phyloP scores from a whole-genome alignment of 2,888 invertebrate species.

The Temnothorax ravouxi region DNA sequence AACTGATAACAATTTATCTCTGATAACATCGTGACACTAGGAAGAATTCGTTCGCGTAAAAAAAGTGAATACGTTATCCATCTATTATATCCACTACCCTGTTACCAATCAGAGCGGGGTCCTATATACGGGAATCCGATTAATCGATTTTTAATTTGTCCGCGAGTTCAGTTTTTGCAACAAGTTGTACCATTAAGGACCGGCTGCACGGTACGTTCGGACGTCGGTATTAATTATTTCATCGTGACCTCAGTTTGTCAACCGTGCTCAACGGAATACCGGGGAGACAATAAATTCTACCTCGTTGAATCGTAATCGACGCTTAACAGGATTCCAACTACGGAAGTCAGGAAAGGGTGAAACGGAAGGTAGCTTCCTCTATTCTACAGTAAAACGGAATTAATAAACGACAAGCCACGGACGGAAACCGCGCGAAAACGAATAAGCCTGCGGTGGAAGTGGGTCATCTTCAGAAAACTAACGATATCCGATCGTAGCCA shows the following conservation, averaged over 20 bases:
- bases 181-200: slow-evolving; percentile 35
- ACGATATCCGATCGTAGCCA: slow-evolving; percentile 72
- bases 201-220: slow-evolving; percentile 1
- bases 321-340: slow-evolving; percentile 36
- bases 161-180: slow-evolving; percentile 38
- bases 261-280: slow-evolving; percentile 1
- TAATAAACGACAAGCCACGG: slow-evolving; percentile 58
- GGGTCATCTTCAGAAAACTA: slow-evolving; percentile 75
- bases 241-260: slow-evolving; percentile 25
- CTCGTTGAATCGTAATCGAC: slow-evolving; percentile 55
- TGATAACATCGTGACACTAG: slow-evolving; percentile 1
- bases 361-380: slow-evolving; percentile 18
- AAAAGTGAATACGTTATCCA: not conserved
- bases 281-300: slow-evolving; percentile 47
- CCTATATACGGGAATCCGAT: slow-evolving; percentile 21
- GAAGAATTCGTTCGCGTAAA: not conserved
- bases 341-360: not conserved
- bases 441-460: slow-evolving; percentile 59
- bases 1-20: not conserved
- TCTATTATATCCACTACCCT: not conserved
- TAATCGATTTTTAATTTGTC: slow-evolving; percentile 33
- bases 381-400: slow-evolving; percentile 47
- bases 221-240: slow-evolving; percentile 51
- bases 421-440: slow-evolving; percentile 51
- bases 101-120: not conserved